A percentile compares a stretch with the other conserved stretches of the same genome.
Evolutionary conservation across 2,113 vertebrate genomes (phyloP).

Genomic region (Alligator sinensis): DNA sequence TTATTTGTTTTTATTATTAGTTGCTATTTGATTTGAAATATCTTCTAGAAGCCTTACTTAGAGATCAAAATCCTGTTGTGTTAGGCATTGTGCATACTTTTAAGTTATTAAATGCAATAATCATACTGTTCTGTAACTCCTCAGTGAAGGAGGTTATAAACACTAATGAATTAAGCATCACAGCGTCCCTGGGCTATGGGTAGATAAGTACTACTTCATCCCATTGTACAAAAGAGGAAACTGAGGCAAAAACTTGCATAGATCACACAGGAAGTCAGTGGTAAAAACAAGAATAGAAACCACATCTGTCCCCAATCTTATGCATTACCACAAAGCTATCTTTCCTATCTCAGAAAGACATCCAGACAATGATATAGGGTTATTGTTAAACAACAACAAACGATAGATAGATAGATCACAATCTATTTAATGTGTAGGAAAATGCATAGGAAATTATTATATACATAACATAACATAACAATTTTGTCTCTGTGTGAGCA

Average conservation of each 20-base stretch:
- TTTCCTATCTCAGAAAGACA: no score
- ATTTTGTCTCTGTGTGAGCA: no score
- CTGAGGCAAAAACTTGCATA: background rate
- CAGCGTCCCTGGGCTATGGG: background rate
- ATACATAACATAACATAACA: no score
- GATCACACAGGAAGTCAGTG: no score
- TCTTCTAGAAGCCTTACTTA: conserved; percentile 35
- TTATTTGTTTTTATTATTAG: background rate
- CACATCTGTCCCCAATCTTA: no score
- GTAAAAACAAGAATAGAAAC: no score
- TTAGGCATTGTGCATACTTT: background rate
- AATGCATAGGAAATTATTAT: no score
- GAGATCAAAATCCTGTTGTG: background rate
- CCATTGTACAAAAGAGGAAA: background rate
- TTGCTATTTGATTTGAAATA: background rate
- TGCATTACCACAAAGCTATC: no score
- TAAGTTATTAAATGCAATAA: background rate
- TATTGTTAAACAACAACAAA: no score
- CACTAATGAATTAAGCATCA: background rate
- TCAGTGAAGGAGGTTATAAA: background rate
- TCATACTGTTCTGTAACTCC: background rate
- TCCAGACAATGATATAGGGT: no score
- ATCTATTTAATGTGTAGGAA: no score
- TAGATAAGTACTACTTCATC: background rate
- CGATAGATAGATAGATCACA: no score